phyloP scores from a whole-genome alignment of 2,888 invertebrate species.

The Ophion ellenae region DNA sequence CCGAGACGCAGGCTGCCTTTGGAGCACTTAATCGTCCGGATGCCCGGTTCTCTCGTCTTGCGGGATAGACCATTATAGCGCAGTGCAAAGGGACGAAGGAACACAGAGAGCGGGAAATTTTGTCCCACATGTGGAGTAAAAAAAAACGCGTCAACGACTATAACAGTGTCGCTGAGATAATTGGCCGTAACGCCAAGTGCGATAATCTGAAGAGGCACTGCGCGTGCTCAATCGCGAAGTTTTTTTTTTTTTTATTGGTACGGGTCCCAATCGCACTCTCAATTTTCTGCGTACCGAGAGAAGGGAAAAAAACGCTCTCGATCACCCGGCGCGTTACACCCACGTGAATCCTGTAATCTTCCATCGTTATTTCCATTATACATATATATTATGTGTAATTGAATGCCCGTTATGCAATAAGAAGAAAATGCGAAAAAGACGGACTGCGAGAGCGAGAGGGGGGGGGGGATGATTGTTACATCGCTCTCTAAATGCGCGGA shows the following conservation, averaged over 20 bases:
- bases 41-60: conserved; percentile 30
- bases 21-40: conserved; percentile 44
- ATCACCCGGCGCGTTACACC: conserved; percentile 46
- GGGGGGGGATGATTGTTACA: conserved; percentile 62
- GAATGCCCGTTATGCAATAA: conserved; percentile 64
- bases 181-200: conserved; percentile 28
- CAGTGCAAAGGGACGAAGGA: background rate
- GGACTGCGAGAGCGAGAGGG: background rate
- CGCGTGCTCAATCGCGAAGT: conserved; percentile 5
- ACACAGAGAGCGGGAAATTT: background rate
- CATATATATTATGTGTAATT: conserved; percentile 54
- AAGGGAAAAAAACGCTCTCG: conserved; percentile 32
- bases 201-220: conserved; percentile 31
- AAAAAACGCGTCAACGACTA: conserved; percentile 21
- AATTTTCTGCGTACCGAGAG: conserved; percentile 15
- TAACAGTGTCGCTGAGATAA: conserved; percentile 42
- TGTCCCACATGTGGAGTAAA: background rate
- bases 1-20: conserved; percentile 27
- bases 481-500: conserved; percentile 62
- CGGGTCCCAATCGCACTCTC: conserved; percentile 31
- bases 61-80: conserved; percentile 53
- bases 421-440: conserved; percentile 61
- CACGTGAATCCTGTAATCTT: conserved; percentile 53
- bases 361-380: conserved; percentile 52
- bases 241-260: background rate